Evolutionary conservation across 2,113 vertebrate genomes (phyloP), one percentile per base, ranked within the genome.

Genomic region (Neogobius melanostomus): DNA sequence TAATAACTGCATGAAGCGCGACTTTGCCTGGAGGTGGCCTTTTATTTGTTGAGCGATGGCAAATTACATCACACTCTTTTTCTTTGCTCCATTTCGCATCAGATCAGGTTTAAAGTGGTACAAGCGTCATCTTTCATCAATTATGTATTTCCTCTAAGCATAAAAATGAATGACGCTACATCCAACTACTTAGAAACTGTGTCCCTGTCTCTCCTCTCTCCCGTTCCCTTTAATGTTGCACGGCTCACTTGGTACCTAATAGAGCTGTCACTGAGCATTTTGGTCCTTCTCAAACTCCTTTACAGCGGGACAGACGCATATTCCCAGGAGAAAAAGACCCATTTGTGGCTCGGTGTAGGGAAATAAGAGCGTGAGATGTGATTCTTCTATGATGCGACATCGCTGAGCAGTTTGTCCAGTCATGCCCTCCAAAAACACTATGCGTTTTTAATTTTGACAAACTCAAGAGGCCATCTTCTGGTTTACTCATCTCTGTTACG

Each of bases 211-310:
- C 28, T 62, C 53, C 28, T 62, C 53, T 64, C 44, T 50, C 64
- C 65, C 69, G 64, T 59, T 72, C 64, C 68, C 68, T 72, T 65
- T 82, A 80, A 85, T 87, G 80, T 79, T 52, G 47, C 74, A 87
- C 71, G 83, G 79, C 82, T 89, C 84, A 88, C 86, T 91, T 86
- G 84, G 84, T 91, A 64, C 88, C 88, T 90, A 91, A 91, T 91
- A 86, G 82, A 89, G 88, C 85, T 67, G 77, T 81, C 87, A 84
- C 69, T 69, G 79, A 86, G 83, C 83, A 84, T 80, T 80, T 83
- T 79, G 82, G 77, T 80, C 81, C 65, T 69, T 57, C 69, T 82
- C 76, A 75, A 76, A 85, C 81, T 81, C 75, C 77, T 56, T 79
- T 62, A 70, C 77, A 75, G 72, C 79, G 87, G 83, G 76, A 80